Percentiles rank a stretch among this genome's conserved stretches.
Evolutionary conservation across 2,113 vertebrate species (phyloP).

Genomic region (Microcebus tavaratra): DNA sequence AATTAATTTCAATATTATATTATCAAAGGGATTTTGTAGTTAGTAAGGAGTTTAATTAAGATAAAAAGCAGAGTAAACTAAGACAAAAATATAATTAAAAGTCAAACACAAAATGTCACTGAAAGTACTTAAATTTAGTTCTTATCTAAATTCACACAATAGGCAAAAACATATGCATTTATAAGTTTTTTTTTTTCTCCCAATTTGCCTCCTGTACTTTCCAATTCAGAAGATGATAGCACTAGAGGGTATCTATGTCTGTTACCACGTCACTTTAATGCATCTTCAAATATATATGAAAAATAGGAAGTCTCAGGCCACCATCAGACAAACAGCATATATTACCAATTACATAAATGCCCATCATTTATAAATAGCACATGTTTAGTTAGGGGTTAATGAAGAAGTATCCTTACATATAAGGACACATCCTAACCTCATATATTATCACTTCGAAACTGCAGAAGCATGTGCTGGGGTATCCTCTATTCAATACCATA

Average conservation of each 20-base stretch:
- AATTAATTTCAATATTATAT: conserved; percentile 41
- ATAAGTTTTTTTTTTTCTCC: not conserved
- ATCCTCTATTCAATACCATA: not conserved
- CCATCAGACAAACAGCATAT: not conserved
- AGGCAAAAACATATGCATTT: not conserved
- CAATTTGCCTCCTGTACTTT: not conserved
- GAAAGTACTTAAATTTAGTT: not conserved
- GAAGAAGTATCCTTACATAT: not conserved
- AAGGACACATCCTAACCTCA: not conserved
- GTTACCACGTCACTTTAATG: not conserved
- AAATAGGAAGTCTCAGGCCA: not conserved
- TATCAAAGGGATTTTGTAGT: not conserved
- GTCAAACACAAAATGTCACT: not conserved
- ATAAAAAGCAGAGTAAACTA: not conserved
- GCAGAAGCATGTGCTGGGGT: not conserved
- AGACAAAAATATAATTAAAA: not conserved
- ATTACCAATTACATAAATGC: not conserved
- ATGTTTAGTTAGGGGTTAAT: not conserved
- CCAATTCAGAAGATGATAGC: not conserved
- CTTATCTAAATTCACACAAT: not conserved
- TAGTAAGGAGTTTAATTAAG: not conserved
- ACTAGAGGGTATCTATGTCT: not conserved
- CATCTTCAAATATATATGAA: not conserved
- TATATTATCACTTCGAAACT: not conserved
- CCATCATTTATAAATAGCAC: not conserved